Evolutionary conservation across 2,797 vertebrate species (phyloP).

Genomic region (Sphenopsis melanotis): DNA sequence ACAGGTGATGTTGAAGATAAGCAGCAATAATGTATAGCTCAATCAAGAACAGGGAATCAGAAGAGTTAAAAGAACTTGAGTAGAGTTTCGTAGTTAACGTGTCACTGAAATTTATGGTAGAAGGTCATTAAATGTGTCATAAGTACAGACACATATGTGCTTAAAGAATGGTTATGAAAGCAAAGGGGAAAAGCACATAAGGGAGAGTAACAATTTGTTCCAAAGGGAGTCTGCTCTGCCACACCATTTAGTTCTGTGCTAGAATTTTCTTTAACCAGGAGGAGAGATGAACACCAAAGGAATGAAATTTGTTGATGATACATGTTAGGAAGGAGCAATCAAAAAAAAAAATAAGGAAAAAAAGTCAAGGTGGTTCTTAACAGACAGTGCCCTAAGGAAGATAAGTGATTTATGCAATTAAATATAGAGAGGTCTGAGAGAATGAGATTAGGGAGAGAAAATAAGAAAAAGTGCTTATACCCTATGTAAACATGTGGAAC

Average conservation of each 20-base stretch:
- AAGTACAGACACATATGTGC: neutral
- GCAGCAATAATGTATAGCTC: neutral
- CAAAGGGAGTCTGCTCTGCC: neutral
- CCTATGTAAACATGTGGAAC: neutral
- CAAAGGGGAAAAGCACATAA: neutral
- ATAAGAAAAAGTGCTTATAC: neutral
- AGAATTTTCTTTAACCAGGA: neutral
- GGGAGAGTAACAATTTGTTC: neutral
- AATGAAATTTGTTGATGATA: neutral
- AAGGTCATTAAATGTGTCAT: neutral
- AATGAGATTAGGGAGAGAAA: conserved; percentile 59
- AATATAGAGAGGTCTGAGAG: conserved; percentile 48
- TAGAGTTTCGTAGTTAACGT: neutral
- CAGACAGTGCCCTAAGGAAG: neutral
- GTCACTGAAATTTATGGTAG: neutral
- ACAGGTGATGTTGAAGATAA: neutral
- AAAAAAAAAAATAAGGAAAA: conserved; percentile 24
- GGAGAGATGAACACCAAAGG: neutral
- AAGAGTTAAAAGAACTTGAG: neutral
- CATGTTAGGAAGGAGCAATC: neutral
- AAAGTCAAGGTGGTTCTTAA: neutral
- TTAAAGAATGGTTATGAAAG: neutral
- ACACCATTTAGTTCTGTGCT: neutral
- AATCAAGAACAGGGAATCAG: neutral
- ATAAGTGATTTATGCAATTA: conserved; percentile 50